Percentiles rank a stretch among this genome's conserved stretches.
These are phyloP conservation scores for Rotaria magnacalcarata DNA, from an alignment of 2,888 invertebrate species.

Conservation along the genomic window DNA sequence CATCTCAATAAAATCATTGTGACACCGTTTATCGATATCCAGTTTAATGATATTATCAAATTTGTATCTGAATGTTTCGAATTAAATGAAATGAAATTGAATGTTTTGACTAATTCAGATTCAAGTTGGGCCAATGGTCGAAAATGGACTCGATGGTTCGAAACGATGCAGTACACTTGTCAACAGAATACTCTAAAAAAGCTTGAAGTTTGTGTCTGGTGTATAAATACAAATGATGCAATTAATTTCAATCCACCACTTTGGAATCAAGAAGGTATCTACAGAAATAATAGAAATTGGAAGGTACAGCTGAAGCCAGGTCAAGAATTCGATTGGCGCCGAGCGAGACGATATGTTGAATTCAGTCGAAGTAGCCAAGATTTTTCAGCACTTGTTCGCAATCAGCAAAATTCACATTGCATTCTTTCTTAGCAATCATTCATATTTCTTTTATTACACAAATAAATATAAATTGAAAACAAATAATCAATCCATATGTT, in stretches of 20 bases:
- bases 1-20: background rate
- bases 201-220: background rate
- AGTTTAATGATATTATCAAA: background rate
- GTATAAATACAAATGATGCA: background rate
- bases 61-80: background rate
- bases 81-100: background rate
- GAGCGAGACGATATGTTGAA: background rate
- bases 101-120: background rate
- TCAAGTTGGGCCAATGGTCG: background rate
- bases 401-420: background rate
- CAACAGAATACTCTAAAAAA: background rate
- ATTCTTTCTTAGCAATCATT: background rate
- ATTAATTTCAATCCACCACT: background rate
- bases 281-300: background rate
- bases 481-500: too few species aligned
- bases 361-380: background rate
- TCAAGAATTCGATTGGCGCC: background rate
- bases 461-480: too few species aligned
- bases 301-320: background rate
- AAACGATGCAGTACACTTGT: background rate
- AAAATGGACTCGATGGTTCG: background rate
- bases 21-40: background rate
- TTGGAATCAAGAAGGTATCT: background rate
- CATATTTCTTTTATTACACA: too few species aligned
- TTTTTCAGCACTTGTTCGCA: background rate